Evolutionary conservation across 2,113 vertebrate species (phyloP).

Genomic region (Bagarius yarrelli): DNA sequence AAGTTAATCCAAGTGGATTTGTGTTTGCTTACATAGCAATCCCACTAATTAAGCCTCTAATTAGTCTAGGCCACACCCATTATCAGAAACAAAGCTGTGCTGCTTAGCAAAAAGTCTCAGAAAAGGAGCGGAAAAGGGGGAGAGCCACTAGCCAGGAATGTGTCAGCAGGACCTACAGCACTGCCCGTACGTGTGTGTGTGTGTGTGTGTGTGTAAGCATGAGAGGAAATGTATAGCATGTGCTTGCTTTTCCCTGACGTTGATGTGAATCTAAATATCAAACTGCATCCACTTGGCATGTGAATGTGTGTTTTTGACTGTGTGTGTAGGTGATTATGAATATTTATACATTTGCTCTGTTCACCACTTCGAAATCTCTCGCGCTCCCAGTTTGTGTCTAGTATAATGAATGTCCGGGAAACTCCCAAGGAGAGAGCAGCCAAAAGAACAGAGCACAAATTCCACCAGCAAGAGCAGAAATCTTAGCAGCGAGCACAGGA

Average conservation of each 20-base stretch:
- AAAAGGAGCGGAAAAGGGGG: slow-evolving; percentile 2
- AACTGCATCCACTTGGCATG: neutral
- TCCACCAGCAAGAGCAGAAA: slow-evolving; percentile 19
- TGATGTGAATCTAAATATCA: neutral
- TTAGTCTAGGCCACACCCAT: slow-evolving; percentile 41
- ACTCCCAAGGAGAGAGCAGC: slow-evolving; percentile 35
- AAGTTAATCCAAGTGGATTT: slow-evolving; percentile 12
- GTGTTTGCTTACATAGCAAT: slow-evolving; percentile 14
- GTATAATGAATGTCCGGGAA: slow-evolving; percentile 36
- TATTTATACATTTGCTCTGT: neutral
- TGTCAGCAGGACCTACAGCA: slow-evolving; percentile 35
- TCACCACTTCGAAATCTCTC: slow-evolving; percentile 22
- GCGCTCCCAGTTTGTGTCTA: slow-evolving; percentile 27
- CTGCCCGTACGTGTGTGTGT: neutral
- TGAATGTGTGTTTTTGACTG: neutral
- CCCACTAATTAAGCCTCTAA: slow-evolving; percentile 42
- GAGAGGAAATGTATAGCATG: slow-evolving; percentile 1
- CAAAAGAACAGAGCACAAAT: slow-evolving; percentile 37
- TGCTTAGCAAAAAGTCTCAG: slow-evolving; percentile 31
- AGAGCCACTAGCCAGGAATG: slow-evolving; percentile 44
- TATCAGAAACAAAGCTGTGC: slow-evolving; percentile 14
- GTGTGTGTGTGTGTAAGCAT: slow-evolving; percentile 14
- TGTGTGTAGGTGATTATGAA: neutral
- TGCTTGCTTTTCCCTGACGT: neutral
- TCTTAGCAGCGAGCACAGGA: slow-evolving; percentile 2